These are phyloP conservation scores for Lasiommata megera DNA, from an alignment of 2,888 invertebrate genomes.

Conservation along the genomic window DNA sequence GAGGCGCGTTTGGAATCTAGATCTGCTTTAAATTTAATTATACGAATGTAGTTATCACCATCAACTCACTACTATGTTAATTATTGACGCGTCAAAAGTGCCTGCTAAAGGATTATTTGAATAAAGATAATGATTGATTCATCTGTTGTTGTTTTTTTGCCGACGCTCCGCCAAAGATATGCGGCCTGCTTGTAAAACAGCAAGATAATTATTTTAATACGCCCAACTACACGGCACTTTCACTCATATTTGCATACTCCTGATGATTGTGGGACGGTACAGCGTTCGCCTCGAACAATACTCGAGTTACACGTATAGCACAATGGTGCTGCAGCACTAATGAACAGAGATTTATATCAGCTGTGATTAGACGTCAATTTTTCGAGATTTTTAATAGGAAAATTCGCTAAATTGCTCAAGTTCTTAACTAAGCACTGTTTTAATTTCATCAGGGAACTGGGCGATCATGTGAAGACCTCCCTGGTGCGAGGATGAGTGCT, in stretches of 20 bases:
- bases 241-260: constrained; percentile 63
- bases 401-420: not conserved
- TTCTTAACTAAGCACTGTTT: no score
- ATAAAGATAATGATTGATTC: no score
- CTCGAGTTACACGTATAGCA: constrained; percentile 6
- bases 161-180: constrained; percentile 8
- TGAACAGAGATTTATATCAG: not conserved
- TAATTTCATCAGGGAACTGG: no score
- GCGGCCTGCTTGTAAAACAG: constrained; percentile 19
- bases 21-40: no score
- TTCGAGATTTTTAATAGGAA: not conserved
- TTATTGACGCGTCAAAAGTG: no score
- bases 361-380: constrained; percentile 20
- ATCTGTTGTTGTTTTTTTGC: constrained; percentile 8
- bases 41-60: no score
- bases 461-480: no score
- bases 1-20: no score
- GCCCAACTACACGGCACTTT: constrained; percentile 52
- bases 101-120: no score
- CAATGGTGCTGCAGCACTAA: constrained; percentile 20
- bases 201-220: constrained; percentile 35
- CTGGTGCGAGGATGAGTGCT: no score
- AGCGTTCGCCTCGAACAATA: constrained; percentile 33
- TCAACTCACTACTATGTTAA: no score
- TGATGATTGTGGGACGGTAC: constrained; percentile 21